Evolutionary conservation across 2,113 vertebrate species (phyloP), one percentile per base, ranked within the genome.

Genomic region (Crotalus horridus): DNA sequence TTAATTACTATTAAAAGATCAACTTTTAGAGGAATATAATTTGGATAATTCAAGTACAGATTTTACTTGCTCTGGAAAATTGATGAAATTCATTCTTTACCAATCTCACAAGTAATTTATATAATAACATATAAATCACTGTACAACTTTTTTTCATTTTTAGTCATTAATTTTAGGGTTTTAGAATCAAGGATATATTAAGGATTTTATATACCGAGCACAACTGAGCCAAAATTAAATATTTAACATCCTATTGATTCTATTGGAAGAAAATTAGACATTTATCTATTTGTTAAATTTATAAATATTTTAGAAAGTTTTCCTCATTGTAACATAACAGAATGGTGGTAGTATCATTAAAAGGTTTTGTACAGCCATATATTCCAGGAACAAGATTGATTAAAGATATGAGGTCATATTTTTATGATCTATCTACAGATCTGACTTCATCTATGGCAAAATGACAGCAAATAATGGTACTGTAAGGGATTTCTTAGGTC

Each of bases 281-380:
- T 81, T 2, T 15, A 93, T 13, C 6, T 10, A 74, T 93, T 93
- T 88, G 87, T 89, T 92, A 90, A 29, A 87, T 59, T 12, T 87
- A 85, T 93, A 61, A 95, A 43, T 92, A 51, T 64, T 87, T 95
- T 87, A 15, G 87, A 94, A 92, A 7, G 58, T 7, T 89, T 87
- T 20, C 56, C 43, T 53, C 20, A 15, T 93, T 85, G 51, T 92
- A 81, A 81, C 23, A 81, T 3, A 81, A 39, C 33, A 43, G 33
- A 33, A 81, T 81, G 33, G 3, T 43, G 15, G 1, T 9, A 39
- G 17, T 74, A 21, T 74, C 2, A 20, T 39, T 21, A 93, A 48
- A 92, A 39, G 33, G 39, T 94, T 59, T 92, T 93, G 87, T 51
- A 43, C 46, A 94, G 59, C 23, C 88, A 90, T 92, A 53, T 54